Conservation (phyloP, 2,888 invertebrate genomes). For the Malthinus flaveolus region DNA sequence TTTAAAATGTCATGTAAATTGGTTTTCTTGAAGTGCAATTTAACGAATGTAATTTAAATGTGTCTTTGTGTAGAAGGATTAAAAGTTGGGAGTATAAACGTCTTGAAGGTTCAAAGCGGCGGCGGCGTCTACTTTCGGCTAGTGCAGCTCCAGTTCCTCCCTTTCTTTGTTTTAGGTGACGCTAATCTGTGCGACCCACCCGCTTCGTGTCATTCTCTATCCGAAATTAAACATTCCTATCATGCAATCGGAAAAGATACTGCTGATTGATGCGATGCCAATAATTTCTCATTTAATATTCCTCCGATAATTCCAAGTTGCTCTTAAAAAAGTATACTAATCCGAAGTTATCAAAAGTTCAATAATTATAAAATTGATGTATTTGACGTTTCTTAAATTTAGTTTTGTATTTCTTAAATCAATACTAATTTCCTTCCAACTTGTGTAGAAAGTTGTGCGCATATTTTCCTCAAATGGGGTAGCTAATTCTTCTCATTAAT, state of each 20-base stretch:
- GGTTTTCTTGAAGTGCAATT: conserved; percentile 14
- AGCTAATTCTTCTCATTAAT: no score
- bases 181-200: conserved; percentile 33
- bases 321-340: conserved; percentile 12
- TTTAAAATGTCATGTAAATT: neutral
- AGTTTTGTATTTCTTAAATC: no score
- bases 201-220: conserved; percentile 27
- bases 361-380: neutral
- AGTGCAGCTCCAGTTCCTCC: conserved; percentile 29
- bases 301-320: conserved; percentile 15
- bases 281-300: conserved; percentile 31
- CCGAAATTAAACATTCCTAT: conserved; percentile 35
- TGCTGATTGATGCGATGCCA: conserved; percentile 30
- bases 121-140: conserved; percentile 26
- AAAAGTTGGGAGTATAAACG: conserved; percentile 23
- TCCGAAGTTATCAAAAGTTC: conserved; percentile 2
- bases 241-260: conserved; percentile 25
- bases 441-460: no score
- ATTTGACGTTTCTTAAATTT: no score
- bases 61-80: conserved; percentile 31
- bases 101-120: conserved; percentile 31
- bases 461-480: no score
- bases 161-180: conserved; percentile 36
- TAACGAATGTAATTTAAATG: conserved; percentile 34
- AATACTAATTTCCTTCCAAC: no score